Evolutionary conservation across 1,140 invertebrate genomes (phyloP).

Genomic region (Triops longicaudatus): DNA sequence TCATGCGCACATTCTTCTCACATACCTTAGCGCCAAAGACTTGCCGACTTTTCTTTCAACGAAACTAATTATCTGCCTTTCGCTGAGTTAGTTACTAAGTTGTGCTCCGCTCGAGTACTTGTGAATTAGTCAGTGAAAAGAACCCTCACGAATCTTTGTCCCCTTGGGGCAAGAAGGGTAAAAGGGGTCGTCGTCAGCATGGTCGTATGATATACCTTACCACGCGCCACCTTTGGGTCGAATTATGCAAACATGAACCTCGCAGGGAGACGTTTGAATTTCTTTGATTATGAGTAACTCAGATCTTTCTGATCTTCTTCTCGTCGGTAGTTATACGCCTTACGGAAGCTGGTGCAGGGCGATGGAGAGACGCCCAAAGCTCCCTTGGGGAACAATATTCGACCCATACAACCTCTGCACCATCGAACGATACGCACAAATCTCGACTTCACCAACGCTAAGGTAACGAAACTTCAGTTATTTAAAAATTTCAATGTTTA

Average conservation of each 20-base stretch:
- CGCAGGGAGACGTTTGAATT: not conserved
- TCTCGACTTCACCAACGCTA: conserved; percentile 79
- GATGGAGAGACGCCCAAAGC: conserved; percentile 74
- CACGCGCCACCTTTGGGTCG: not conserved
- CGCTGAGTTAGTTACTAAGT: too few species aligned
- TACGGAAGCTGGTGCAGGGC: conserved; percentile 78
- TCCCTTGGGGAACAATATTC: conserved; percentile 83
- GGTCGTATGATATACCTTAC: too few species aligned
- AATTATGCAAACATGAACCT: not conserved
- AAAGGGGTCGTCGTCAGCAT: too few species aligned
- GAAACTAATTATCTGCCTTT: too few species aligned
- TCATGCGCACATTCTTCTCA: not conserved
- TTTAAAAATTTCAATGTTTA: too few species aligned
- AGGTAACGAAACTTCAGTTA: conserved; percentile 46
- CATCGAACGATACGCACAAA: conserved; percentile 87
- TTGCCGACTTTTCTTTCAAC: too few species aligned
- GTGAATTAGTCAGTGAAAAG: too few species aligned
- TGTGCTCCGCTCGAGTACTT: too few species aligned
- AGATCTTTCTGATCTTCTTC: not conserved
- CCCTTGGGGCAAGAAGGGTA: too few species aligned
- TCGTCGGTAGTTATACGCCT: conserved; percentile 57
- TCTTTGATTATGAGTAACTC: not conserved
- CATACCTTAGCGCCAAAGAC: not conserved
- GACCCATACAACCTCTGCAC: conserved; percentile 79
- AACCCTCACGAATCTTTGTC: too few species aligned